Evolutionary conservation across 92 coral and sea anemone genomes (phyloP), one percentile per base, ranked within the genome.

Genomic region (Phymanthus crucifer): DNA sequence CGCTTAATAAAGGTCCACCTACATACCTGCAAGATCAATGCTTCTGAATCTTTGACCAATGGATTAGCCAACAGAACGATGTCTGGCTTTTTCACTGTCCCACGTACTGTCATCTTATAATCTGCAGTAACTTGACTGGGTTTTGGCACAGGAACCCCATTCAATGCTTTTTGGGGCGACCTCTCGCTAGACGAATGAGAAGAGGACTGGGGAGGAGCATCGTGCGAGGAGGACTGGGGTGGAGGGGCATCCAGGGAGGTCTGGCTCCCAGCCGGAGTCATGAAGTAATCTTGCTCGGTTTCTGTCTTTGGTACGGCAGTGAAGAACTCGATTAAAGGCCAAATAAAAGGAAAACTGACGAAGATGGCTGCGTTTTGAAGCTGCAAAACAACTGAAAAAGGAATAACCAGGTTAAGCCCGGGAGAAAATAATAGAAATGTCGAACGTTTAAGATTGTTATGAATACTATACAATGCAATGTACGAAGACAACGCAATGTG

Each of bases 11-110:
- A 21, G 27, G 50, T 45, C 50, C 10, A 45, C 50, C 16, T 45
- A 45, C 74, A 79, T 19, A 92, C 97, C 92, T 90, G 94, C 31
- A 93, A 84, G 48, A 96, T 87, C 67, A 96, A 86, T 26, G 98
- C 99, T 46, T 94, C 93, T 16, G 94, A 87, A n/a, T 93, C 89
- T 83, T 73, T 85, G 32, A 57, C 84, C 50, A 92, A 77, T 23
- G 98, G 98, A 47, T 93, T 97, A 0, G 94, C 97, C 74, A 96
- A 83, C 52, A 96, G 80, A 27, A 96, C 90, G 64, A 96, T 93
- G 65, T 96, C 96, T 32, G 96, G 92, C 31, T 96, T 86, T 34
- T 93, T 91, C 12, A 96, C 86, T 6, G 86, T 76, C 12, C 97
- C 97, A 52, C 90, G 94, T 46, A 87, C 96, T 68, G 85, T 77